Base-by-base conservation (phyloP, 2,113 vertebrate genomes). In the Gallinago paraguaiae region DNA sequence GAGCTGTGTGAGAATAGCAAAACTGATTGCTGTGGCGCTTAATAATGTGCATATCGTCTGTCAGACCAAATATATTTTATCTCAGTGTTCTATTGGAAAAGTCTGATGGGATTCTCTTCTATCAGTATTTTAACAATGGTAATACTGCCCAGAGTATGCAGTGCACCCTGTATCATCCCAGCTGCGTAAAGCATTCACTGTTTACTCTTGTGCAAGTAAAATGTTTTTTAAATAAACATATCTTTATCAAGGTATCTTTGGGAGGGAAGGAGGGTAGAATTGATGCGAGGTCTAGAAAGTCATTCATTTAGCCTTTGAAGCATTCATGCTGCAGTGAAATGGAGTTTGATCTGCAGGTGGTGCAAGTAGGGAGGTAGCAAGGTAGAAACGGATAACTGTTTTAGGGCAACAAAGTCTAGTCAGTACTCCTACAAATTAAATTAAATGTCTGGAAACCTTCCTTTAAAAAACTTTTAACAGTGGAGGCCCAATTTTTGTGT, bases 391-490 rank as follows among this genome's bases (percentile, higher is more conserved):
- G 20, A 5, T 33, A 63, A 51, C 7, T 68, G 25, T 30, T 68
- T 88, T 51, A 50, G 86, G 25, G 45, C 4, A 39, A 22, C 16
- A 25, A 95, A 70, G 18, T 43, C 27, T 25, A 39, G 50, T 15
- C n/a, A 83, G 23, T 31, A 63, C 23, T 82, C 53, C 46, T 46
- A 56, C 56, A 96, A 92, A 95, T 92, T 92, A 96, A 95, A 94
- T 79, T 82, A 88, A 97, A 92, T 30, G 81, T 68, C 33, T 89
- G 13, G 19, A 86, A 88, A 69, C 3, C 17, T 86, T 70, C 17
- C 3, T 80, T 86, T 95, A 88, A 93, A 64, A 90, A 86, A 68
- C 6, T 53, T 74, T 43, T 37, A 91, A 70, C 22, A 85, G 30
- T 78, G 19, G 23, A 89, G 35, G 27, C 4, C 9, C 33, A 81